Evolutionary conservation across 2,113 vertebrate genomes (phyloP).

Genomic region (Aptenodytes forsteri): DNA sequence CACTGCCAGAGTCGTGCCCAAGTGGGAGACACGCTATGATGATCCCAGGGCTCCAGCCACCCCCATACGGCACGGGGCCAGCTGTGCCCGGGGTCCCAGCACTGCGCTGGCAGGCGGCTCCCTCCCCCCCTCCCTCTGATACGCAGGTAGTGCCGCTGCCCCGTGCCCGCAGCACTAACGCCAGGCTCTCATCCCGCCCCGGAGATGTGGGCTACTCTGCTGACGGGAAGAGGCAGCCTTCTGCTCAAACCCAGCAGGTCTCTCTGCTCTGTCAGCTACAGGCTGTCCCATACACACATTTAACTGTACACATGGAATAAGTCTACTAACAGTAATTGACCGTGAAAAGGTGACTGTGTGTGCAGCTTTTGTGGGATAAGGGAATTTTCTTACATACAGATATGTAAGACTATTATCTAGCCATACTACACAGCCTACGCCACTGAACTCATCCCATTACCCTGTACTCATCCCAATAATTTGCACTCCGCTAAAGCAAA

Average conservation of each 20-base stretch:
- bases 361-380: neutral
- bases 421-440: neutral
- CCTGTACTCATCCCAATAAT: neutral
- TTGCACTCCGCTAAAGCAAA: neutral
- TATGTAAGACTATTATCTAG: too few species aligned
- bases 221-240: neutral
- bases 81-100: neutral
- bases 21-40: neutral
- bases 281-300: neutral
- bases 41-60: neutral
- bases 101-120: neutral
- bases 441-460: neutral
- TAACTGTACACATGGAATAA: rapidly evolving
- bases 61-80: rapidly evolving
- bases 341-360: neutral
- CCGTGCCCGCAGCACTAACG: neutral
- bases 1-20: rapidly evolving
- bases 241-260: neutral
- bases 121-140: neutral
- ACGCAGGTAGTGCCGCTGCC: neutral
- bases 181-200: neutral
- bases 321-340: neutral
- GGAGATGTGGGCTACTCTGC: neutral
- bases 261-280: neutral
- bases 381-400: neutral